These are phyloP conservation scores for Parnassius mnemosyne DNA, from an alignment of 2,888 invertebrate genomes.

Conservation along the genomic window DNA sequence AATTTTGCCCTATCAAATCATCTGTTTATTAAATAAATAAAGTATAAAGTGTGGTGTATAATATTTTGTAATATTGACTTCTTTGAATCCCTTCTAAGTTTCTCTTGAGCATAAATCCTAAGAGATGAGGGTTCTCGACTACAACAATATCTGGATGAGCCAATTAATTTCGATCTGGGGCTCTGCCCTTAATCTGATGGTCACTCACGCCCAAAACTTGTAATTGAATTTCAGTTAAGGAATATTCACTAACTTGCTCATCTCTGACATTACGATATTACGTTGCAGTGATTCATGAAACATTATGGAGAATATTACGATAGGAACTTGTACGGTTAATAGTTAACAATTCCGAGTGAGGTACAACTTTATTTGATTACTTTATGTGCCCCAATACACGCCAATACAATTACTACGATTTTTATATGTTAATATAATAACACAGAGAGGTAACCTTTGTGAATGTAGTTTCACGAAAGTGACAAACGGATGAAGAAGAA, in stretches of 20 bases:
- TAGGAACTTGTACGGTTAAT: conserved; percentile 24
- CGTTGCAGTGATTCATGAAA: conserved; percentile 34
- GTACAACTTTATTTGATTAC: conserved; percentile 23
- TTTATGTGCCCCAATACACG: conserved; percentile 4
- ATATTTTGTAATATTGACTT: conserved; percentile 36
- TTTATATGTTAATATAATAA: conserved; percentile 9
- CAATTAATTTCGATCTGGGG: conserved; percentile 72
- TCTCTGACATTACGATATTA: conserved; percentile 38
- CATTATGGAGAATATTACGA: conserved; percentile 24
- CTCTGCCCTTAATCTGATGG: conserved; percentile 71
- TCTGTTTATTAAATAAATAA: too few relatives aligned
- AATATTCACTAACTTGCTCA: conserved; percentile 55
- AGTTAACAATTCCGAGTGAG: conserved; percentile 23
- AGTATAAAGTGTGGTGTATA: too few relatives aligned
- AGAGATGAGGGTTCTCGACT: conserved; percentile 63
- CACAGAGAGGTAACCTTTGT: background rate
- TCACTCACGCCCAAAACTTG: conserved; percentile 70
- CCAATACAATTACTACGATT: conserved; percentile 11
- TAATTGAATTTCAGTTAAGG: conserved; percentile 63
- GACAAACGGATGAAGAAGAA: background rate
- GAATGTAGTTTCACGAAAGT: conserved; percentile 10
- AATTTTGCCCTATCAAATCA: too few relatives aligned
- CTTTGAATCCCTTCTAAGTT: conserved; percentile 35
- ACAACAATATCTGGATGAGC: conserved; percentile 72
- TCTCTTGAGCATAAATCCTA: conserved; percentile 58